Base-by-base conservation (phyloP, 2,797 vertebrate genomes). In the Microchirus variegatus region DNA sequence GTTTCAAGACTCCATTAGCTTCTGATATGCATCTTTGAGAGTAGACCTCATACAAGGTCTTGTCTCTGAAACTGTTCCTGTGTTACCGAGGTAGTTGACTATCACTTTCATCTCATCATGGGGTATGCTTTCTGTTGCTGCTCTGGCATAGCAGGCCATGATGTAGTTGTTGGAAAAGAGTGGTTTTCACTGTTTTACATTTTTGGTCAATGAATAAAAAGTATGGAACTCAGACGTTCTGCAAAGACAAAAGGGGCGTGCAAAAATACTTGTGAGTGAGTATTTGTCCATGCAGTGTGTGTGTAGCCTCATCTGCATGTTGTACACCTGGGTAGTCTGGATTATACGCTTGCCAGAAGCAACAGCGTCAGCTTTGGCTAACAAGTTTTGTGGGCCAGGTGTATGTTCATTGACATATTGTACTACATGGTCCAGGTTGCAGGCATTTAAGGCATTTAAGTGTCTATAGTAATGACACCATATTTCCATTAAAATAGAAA, bases 1-100 rank as follows among this genome's bases (percentile, higher is more conserved):
- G 87, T 83, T 89, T 76, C 26, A 61, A 87, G 80, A 86, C 82
- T 84, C 78, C 71, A 83, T 88, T 87, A 87, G 68, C 65, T 76
- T 80, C 64, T 84, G 78, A 88, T 83, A 65, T 58, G 66, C 77
- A 82, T 87, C 83, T 70, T 52, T 53, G 58, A 80, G 62, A 82
- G 75, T 53, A 49, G 67, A 70, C 59, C 59, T 66, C 42, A 10
- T 45, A 26, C 58, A 50, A 58, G 54, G 69, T 75, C 70, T 66
- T 66, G 64, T 52, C 60, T 80, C 57, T 58, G 59, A 50, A 68
- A 50, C 53, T 47, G 9, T 68, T 45, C 52, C 54, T 26, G 44
- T 82, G 66, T 75, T 67, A 67, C 57, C 6, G 56, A 72, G 66
- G 69, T 70, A 59, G 54, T 54, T 53, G 59, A 64, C 47, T 73